phyloP scores from a whole-genome alignment of 2,888 invertebrate species.

The Brachycybe producta region DNA sequence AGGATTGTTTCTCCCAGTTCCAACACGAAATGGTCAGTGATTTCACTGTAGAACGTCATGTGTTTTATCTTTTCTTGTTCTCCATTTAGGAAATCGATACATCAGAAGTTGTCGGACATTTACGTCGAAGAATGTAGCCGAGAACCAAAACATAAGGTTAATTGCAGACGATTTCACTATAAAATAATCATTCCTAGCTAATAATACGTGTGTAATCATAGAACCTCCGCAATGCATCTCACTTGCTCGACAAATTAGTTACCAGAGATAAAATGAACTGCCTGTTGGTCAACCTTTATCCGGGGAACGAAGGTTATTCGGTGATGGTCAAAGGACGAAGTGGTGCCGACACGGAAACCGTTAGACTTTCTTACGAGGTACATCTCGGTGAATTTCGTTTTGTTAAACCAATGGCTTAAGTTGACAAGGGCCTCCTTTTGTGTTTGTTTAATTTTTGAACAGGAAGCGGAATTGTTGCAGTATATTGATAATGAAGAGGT shows the following conservation, averaged over 20 bases:
- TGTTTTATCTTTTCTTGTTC: neutral
- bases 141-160: conserved; percentile 15
- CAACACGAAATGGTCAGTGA: conserved; percentile 6
- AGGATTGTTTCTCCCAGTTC: neutral
- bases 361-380: conserved; percentile 56
- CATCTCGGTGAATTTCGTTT: too few relatives aligned
- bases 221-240: conserved; percentile 21
- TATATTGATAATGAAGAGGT: conserved; percentile 76
- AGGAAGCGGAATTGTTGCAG: conserved; percentile 63
- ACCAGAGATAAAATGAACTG: conserved; percentile 74
- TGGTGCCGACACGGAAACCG: conserved; percentile 26
- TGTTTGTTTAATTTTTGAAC: conserved; percentile 20
- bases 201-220: conserved; percentile 16
- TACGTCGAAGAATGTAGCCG: conserved; percentile 17
- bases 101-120: conserved; percentile 18
- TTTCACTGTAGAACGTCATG: neutral
- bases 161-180: neutral
- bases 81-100: conserved; percentile 19
- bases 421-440: neutral
- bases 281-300: conserved; percentile 77
- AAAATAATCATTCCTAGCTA: neutral
- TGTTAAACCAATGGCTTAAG: neutral
- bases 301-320: conserved; percentile 83
- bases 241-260: conserved; percentile 67
- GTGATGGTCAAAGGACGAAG: conserved; percentile 36